A percentile compares a stretch with the other conserved stretches of the same genome.
Evolutionary conservation across 2,888 invertebrate genomes (phyloP).

Genomic region (Oxyteleia sp.): DNA sequence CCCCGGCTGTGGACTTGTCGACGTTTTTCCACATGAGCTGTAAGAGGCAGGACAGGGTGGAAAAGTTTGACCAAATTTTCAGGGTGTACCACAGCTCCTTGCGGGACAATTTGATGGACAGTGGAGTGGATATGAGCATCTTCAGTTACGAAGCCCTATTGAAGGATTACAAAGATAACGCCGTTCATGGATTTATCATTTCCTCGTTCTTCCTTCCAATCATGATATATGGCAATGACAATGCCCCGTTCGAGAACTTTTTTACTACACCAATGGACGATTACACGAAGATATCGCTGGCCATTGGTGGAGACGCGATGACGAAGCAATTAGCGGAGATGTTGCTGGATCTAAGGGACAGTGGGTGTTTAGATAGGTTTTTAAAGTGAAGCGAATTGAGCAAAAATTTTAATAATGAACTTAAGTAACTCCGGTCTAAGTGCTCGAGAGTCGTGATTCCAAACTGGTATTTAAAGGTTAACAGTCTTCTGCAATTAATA

Average conservation of each 20-base stretch:
- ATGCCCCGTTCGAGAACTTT: constrained; percentile 11
- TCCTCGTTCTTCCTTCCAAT: constrained; percentile 76
- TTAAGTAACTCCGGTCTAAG: constrained; percentile 3
- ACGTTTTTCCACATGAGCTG: constrained; percentile 80
- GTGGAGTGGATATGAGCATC: constrained; percentile 70
- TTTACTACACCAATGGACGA: not conserved
- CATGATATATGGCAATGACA: constrained; percentile 38
- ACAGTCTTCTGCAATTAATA: constrained; percentile 57
- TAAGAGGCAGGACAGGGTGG: constrained; percentile 54
- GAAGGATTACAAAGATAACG: constrained; percentile 78
- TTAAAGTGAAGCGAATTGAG: constrained; percentile 13
- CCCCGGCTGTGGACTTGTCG: constrained; percentile 82
- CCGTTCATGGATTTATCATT: constrained; percentile 79
- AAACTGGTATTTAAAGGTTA: constrained; percentile 55
- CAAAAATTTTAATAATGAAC: not conserved
- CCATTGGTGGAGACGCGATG: constrained; percentile 78
- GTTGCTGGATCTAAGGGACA: constrained; percentile 79
- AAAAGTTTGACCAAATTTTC: constrained; percentile 76
- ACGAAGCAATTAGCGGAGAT: constrained; percentile 79
- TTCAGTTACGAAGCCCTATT: constrained; percentile 79
- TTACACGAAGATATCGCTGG: rapidly evolving
- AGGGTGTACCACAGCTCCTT: constrained; percentile 79
- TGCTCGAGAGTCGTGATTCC: constrained; percentile 16
- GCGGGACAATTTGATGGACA: constrained; percentile 73
- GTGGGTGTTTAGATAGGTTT: constrained; percentile 75